A percentile compares a stretch with the other conserved stretches of the same genome.
Conservation (phyloP, 2,113 vertebrate genomes). For the Leucosticte australis region DNA sequence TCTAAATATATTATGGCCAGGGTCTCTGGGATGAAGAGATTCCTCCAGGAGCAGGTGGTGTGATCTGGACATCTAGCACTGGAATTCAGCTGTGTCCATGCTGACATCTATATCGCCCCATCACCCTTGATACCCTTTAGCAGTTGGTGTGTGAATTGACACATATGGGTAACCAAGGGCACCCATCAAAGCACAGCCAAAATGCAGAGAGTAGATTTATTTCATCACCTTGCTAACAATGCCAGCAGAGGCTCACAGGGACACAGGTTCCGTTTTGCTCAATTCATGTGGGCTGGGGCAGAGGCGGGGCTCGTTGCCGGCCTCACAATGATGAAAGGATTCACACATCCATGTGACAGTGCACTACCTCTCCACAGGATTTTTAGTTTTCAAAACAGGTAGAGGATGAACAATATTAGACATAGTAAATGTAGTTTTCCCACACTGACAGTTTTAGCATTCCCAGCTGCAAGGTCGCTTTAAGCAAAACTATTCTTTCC, state of each 20-base stretch:
- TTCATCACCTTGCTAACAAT: not conserved
- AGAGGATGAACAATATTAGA: not conserved
- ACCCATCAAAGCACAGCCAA: not conserved
- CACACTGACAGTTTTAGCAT: not conserved
- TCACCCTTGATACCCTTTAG: not conserved
- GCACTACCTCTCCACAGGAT: not conserved
- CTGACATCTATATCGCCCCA: not conserved
- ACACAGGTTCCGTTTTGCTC: accelerated
- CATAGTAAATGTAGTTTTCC: not conserved
- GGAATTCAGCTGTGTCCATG: not conserved
- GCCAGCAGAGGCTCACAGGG: not conserved
- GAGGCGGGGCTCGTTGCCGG: accelerated
- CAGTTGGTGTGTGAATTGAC: not conserved
- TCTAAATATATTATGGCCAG: not conserved
- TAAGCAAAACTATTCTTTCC: not conserved
- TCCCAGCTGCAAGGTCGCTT: not conserved
- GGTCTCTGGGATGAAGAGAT: not conserved
- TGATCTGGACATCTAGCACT: accelerated
- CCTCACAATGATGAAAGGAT: not conserved
- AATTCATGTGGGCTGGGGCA: accelerated
- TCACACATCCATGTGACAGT: not conserved
- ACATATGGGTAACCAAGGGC: not conserved
- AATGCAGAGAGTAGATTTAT: not conserved
- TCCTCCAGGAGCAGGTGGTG: not conserved
- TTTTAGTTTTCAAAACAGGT: not conserved